Evolutionary conservation across 2,113 vertebrate genomes (phyloP), one percentile per base, ranked within the genome.

Genomic region (Tursiops truncatus): DNA sequence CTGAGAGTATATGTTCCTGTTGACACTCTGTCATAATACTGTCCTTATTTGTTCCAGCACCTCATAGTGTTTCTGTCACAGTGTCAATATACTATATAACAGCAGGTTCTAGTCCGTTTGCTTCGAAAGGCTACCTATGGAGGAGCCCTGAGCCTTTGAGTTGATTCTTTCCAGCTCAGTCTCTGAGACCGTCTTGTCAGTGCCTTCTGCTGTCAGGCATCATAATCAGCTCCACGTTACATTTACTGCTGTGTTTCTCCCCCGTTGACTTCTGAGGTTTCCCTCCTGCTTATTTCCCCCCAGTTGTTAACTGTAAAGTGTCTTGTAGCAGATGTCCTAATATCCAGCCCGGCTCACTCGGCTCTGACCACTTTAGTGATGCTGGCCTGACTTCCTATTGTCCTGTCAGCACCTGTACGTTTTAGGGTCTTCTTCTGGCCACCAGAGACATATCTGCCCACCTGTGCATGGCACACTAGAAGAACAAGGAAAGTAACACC

Each of bases 51-150:
- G 28, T 87, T 38, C 60, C n/a, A 33, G 44, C 50, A 21, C 28
- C 1, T 62, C 65, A 8, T 2, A 6, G n/a, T 15, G 41, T 28
- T 28, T n/a, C 31, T 13, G 5, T 56, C 56, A 5, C n/a, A 13
- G 13, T 36, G 21, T 8, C 76, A 26, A 1, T 12, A 21, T 9
- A 33, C 25, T n/a, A 2, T 9, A 0, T 1, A 65, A 53, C 0
- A 33, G 36, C n/a, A 36, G 0, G 6, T 26, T 15, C 56, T 11
- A 6, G 33, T 38, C 56, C 6, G 15, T 11, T 44, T 50, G 31
- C 73, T 65, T 82, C 65, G 58, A 0, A 23, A 31, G 38, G 18
- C 23, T 18, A 1, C 23, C 0, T 0, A 1, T 2, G 11, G 28
- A 85, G 68, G 38, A 77, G 53, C 62, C 88, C 15, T 9, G 23